Evolutionary conservation across 1,140 invertebrate species (phyloP).

Genomic region (Aphelinus certus): DNA sequence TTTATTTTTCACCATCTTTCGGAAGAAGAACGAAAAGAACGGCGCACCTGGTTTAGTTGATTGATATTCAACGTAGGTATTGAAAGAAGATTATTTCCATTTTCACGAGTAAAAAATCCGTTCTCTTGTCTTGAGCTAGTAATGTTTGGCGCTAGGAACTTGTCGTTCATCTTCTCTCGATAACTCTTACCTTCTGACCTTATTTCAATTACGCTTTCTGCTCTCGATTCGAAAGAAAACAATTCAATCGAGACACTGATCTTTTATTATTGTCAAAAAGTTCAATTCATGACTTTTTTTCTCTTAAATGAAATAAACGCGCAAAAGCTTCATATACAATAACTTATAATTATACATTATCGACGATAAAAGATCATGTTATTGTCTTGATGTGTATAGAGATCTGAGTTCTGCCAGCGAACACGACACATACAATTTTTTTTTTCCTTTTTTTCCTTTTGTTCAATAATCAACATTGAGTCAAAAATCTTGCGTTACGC

Average conservation of each 20-base stretch:
- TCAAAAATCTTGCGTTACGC: not conserved
- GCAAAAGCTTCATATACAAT: not conserved
- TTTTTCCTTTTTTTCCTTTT: constrained; percentile 12
- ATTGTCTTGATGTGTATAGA: constrained; percentile 29
- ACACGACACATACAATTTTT: constrained; percentile 13
- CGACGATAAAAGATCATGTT: constrained; percentile 18
- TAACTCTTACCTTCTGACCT: not conserved
- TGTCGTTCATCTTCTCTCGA: constrained; percentile 20
- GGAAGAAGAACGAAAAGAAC: constrained; percentile 28
- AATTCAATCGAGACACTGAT: constrained; percentile 28
- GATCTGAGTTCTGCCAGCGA: constrained; percentile 17
- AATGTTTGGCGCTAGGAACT: constrained; percentile 26
- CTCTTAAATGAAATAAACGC: constrained; percentile 10
- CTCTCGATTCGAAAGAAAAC: not conserved
- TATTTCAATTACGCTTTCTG: not conserved
- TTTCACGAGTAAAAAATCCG: constrained; percentile 32
- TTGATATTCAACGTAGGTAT: not conserved
- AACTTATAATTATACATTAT: constrained; percentile 3
- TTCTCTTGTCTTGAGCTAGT: constrained; percentile 2
- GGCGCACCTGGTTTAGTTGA: not conserved
- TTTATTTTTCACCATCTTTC: not conserved
- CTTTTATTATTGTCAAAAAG: constrained; percentile 37
- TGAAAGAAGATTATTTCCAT: constrained; percentile 18
- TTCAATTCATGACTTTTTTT: constrained; percentile 34
- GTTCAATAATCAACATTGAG: not conserved